These are phyloP conservation scores for Sinodicranocentrus sp. DNA, from an alignment of 2,888 invertebrate species.

Conservation along the genomic window DNA sequence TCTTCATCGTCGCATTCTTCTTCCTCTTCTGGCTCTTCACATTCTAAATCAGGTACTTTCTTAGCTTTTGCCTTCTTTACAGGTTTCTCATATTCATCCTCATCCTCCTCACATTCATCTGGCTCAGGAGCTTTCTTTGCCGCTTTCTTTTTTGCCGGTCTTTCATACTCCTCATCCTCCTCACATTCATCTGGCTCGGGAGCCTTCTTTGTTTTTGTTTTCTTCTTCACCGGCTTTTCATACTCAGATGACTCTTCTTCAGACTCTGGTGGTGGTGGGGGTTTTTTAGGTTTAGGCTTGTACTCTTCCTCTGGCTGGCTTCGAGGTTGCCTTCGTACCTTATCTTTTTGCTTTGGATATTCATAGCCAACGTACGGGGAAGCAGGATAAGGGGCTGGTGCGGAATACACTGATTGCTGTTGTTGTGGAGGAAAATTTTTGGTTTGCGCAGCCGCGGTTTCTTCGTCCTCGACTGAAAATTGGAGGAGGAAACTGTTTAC, in stretches of 20 bases:
- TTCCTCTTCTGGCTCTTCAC: background rate
- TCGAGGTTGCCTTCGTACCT: background rate
- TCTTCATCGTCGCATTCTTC: conserved; percentile 29
- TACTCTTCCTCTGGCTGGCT: background rate
- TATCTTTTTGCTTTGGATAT: conserved; percentile 12
- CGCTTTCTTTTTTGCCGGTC: background rate
- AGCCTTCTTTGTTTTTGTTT: no score
- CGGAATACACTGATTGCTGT: no score
- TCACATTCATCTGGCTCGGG: no score
- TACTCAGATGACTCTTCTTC: background rate
- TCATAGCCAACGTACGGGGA: conserved; percentile 33
- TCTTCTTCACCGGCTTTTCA: background rate
- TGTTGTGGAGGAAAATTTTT: background rate
- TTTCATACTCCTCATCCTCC: background rate
- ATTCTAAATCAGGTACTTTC: no score
- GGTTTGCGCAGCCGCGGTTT: background rate
- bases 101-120: background rate
- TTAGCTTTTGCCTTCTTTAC: no score
- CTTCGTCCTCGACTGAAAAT: background rate
- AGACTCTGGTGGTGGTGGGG: background rate
- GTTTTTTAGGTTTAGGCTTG: background rate
- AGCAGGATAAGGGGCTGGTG: background rate
- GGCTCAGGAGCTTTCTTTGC: no score
- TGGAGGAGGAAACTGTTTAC: background rate
- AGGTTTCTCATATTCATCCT: background rate